Conservation (phyloP, 2,888 invertebrate genomes). For the Escarpia spicata region DNA sequence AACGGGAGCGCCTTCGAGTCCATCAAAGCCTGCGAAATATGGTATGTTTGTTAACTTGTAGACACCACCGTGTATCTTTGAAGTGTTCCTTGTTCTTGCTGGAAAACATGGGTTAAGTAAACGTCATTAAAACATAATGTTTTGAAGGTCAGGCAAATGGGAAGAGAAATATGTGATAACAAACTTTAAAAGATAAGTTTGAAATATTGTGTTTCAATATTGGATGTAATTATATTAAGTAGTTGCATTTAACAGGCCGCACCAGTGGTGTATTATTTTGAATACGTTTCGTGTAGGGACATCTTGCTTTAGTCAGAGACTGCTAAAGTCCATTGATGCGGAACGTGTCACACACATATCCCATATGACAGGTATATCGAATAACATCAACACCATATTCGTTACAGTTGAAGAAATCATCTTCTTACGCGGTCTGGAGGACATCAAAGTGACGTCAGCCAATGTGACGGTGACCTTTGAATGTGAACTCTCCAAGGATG, state of each 20-base stretch:
- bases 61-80: neutral
- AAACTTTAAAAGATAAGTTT: neutral
- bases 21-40: constrained; percentile 37
- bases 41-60: constrained; percentile 26
- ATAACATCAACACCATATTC: neutral
- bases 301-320: neutral
- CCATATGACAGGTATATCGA: neutral
- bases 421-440: constrained; percentile 54
- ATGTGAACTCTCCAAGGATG: constrained; percentile 83
- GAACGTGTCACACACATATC: neutral
- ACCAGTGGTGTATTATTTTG: neutral
- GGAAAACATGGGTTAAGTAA: neutral
- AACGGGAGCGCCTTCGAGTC: constrained; percentile 71
- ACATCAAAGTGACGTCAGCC: constrained; percentile 54
- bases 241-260: neutral
- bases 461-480: constrained; percentile 68
- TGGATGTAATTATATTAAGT: neutral
- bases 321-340: neutral
- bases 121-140: neutral
- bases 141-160: neutral
- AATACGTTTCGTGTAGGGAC: neutral
- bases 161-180: neutral
- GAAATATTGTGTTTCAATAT: neutral
- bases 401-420: constrained; percentile 57
- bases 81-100: neutral